These are phyloP conservation scores for Drosophila villosipedis DNA, from an alignment of 2,888 invertebrate species.

Conservation along the genomic window DNA sequence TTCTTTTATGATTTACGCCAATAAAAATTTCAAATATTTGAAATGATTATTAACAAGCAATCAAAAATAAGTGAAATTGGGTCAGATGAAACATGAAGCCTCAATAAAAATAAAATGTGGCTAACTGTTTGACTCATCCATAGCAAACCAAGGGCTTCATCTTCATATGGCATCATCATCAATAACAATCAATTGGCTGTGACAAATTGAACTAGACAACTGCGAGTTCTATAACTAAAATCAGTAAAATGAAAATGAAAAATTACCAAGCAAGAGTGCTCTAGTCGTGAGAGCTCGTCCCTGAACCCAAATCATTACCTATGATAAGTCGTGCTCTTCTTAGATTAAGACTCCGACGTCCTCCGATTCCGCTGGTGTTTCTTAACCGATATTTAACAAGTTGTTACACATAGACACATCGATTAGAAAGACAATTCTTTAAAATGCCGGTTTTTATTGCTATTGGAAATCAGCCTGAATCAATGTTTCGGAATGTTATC, in stretches of 20 bases:
- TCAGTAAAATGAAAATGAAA: constrained; percentile 11
- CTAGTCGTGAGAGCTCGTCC: not conserved
- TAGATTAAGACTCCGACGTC: not conserved
- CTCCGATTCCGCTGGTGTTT: not conserved
- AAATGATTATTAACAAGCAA: constrained; percentile 53
- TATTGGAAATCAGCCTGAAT: not conserved
- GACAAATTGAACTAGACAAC: constrained; percentile 65
- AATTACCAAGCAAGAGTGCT: not conserved
- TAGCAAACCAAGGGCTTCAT: constrained; percentile 36
- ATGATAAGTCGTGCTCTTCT: not conserved
- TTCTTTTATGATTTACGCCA: constrained; percentile 22
- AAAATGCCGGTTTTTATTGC: not conserved
- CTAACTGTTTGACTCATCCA: constrained; percentile 42
- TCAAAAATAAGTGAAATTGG: constrained; percentile 38
- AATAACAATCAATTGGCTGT: constrained; percentile 79
- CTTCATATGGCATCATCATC: constrained; percentile 63
- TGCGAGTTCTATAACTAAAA: constrained; percentile 12
- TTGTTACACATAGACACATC: not conserved
- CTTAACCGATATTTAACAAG: not conserved
- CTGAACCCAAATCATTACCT: not conserved
- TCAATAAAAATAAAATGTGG: constrained; percentile 42
- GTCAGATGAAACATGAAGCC: constrained; percentile 61
- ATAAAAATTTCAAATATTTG: constrained; percentile 29
- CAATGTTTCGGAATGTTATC: not conserved
- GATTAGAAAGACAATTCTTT: not conserved